Conservation (phyloP, 2,113 vertebrate species). For the Vidua chalybeata region DNA sequence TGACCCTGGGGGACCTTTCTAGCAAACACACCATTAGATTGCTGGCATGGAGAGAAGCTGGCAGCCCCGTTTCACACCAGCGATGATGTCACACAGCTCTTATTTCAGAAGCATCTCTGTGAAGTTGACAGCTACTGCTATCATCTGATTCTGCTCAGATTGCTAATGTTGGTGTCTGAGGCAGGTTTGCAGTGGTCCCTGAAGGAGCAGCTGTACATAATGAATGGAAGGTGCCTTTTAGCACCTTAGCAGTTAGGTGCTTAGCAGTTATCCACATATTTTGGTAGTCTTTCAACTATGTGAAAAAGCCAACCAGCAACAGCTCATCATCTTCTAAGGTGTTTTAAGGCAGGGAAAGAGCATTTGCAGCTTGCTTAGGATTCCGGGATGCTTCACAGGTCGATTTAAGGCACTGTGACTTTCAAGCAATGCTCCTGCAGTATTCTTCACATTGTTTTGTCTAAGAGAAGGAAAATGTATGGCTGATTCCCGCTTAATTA, state of each 20-base stretch:
- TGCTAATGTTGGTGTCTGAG: neutral
- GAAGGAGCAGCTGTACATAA: neutral
- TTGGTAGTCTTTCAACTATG: neutral
- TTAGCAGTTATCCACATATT: neutral
- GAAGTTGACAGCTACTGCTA: slow-evolving; percentile 38
- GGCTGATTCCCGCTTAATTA: slow-evolving; percentile 6
- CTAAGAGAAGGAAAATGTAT: neutral
- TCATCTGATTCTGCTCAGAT: neutral
- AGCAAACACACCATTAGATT: slow-evolving; percentile 2
- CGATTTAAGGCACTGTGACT: neutral
- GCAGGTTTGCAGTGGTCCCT: neutral
- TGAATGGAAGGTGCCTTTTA: neutral
- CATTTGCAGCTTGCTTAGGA: neutral
- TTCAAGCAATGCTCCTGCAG: neutral
- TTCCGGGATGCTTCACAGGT: neutral
- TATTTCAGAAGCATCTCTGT: slow-evolving; percentile 13
- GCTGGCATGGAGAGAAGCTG: neutral
- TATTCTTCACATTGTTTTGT: slow-evolving; percentile 22
- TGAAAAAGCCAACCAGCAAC: neutral
- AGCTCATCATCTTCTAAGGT: neutral
- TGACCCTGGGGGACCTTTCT: slow-evolving; percentile 36
- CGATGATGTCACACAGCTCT: neutral
- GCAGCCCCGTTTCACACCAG: slow-evolving; percentile 17
- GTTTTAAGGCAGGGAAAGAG: slow-evolving; percentile 7
- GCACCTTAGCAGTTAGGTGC: neutral